Evolutionary conservation across 2,888 invertebrate genomes (phyloP).

Genomic region (Brenthis ino): DNA sequence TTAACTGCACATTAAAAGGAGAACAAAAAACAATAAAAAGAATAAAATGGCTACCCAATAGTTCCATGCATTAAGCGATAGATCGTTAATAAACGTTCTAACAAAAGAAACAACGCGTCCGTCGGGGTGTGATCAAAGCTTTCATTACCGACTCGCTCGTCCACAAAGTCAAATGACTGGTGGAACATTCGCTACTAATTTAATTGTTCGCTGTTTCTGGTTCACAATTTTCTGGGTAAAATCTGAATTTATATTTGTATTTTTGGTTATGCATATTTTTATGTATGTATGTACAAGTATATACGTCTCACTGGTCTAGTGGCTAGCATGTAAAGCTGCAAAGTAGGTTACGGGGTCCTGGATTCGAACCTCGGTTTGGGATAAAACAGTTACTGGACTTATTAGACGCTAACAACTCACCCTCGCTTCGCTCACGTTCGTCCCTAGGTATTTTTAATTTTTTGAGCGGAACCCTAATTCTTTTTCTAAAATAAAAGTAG

Average conservation of each 20-base stretch:
- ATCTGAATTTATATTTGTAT: background rate
- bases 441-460: no score
- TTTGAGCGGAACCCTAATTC: no score
- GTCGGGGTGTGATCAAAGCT: slow-evolving; percentile 54
- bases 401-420: no score
- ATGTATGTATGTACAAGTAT: no score
- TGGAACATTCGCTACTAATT: slow-evolving; percentile 24
- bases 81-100: slow-evolving; percentile 5
- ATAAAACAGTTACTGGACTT: no score
- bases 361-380: no score
- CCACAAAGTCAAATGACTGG: slow-evolving; percentile 38
- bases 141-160: slow-evolving; percentile 48
- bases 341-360: no score
- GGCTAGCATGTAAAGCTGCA: no score
- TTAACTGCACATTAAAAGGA: no score
- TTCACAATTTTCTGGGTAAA: background rate
- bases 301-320: no score
- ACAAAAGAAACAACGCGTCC: slow-evolving; percentile 29
- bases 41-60: background rate
- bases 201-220: slow-evolving; percentile 22
- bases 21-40: background rate
- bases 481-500: no score
- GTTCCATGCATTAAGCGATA: background rate
- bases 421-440: no score
- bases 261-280: background rate